These are phyloP conservation scores for Austrolebias charrua DNA, from an alignment of 2,797 vertebrate genomes.

Conservation along the genomic window DNA sequence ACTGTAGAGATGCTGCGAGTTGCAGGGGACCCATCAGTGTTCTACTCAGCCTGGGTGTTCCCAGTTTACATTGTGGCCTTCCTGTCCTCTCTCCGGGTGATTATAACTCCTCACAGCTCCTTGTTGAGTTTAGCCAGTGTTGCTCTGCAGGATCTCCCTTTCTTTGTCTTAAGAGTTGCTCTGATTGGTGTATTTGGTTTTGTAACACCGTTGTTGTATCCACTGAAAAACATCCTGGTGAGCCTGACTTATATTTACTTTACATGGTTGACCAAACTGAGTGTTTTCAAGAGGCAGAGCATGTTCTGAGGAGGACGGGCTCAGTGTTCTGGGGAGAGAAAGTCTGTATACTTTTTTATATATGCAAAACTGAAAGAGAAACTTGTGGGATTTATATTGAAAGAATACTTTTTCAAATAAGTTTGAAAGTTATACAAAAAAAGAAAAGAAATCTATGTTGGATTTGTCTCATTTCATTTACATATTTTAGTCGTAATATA, in stretches of 20 bases:
- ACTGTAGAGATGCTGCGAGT: slow-evolving; percentile 83
- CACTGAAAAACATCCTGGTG: slow-evolving; percentile 81
- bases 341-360: slow-evolving; percentile 7
- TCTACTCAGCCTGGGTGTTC: slow-evolving; percentile 80
- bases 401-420: slow-evolving; percentile 11
- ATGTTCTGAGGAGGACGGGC: slow-evolving; percentile 72
- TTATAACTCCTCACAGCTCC: slow-evolving; percentile 72
- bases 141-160: slow-evolving; percentile 83
- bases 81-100: slow-evolving; percentile 76
- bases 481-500: slow-evolving; percentile 38
- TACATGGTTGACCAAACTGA: slow-evolving; percentile 74
- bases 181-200: slow-evolving; percentile 74
- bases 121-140: slow-evolving; percentile 67
- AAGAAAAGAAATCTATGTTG: too few relatives aligned
- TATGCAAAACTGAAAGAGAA: neutral
- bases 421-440: neutral
- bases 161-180: slow-evolving; percentile 76
- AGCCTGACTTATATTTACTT: slow-evolving; percentile 82
- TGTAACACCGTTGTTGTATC: slow-evolving; percentile 79
- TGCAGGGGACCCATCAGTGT: slow-evolving; percentile 61
- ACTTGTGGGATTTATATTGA: neutral
- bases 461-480: slow-evolving; percentile 1
- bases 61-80: slow-evolving; percentile 80
- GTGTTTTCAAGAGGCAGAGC: slow-evolving; percentile 66
- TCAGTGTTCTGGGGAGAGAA: slow-evolving; percentile 5